These are phyloP conservation scores for Triops cancriformis DNA, from an alignment of 1,140 invertebrate genomes.

Conservation along the genomic window DNA sequence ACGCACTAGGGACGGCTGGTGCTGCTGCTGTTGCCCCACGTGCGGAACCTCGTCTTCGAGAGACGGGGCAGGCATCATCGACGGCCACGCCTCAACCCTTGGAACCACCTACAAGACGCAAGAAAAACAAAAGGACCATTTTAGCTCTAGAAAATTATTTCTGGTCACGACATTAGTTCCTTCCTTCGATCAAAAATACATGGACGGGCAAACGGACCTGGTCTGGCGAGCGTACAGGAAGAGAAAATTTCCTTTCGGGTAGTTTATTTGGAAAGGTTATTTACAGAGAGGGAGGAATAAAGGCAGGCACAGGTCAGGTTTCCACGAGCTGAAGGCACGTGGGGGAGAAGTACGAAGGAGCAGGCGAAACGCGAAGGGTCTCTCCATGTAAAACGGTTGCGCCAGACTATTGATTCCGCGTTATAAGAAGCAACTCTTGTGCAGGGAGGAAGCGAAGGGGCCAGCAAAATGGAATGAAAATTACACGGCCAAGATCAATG, in stretches of 20 bases:
- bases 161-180: too few species aligned
- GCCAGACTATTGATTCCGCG: conserved; percentile 7
- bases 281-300: neutral
- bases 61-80: neutral
- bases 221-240: neutral
- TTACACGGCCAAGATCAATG: conserved; percentile 13
- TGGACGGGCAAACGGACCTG: neutral
- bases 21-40: conserved; percentile 11
- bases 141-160: too few species aligned
- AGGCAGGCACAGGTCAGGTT: neutral
- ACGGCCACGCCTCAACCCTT: conserved; percentile 7
- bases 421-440: conserved; percentile 11
- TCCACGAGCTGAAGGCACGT: neutral
- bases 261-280: neutral
- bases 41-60: neutral
- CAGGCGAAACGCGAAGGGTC: neutral
- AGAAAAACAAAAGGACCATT: neutral
- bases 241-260: neutral
- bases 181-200: too few species aligned
- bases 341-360: neutral
- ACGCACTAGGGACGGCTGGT: neutral
- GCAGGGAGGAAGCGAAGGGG: neutral
- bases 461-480: conserved; percentile 9
- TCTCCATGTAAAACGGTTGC: conserved; percentile 13
- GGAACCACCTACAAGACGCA: neutral